Percentiles rank a stretch among this genome's conserved stretches.
Evolutionary conservation across 2,888 invertebrate genomes (phyloP).

Genomic region (Oeneis ivallda): DNA sequence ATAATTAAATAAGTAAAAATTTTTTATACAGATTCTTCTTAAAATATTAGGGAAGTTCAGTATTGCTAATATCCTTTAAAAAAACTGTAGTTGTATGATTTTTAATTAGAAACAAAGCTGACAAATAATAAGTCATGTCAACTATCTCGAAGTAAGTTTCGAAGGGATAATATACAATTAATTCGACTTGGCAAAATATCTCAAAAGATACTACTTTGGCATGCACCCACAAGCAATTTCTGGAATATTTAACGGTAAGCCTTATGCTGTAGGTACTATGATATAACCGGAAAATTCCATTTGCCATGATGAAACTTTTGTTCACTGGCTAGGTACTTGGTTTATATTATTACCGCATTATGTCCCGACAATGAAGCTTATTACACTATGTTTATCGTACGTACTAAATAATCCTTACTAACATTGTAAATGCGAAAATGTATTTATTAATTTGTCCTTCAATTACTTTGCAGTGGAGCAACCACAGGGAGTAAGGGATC

Average conservation of each 20-base stretch:
- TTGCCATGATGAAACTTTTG: conserved; percentile 6
- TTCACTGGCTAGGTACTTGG: background rate
- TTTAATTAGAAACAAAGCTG: background rate
- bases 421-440: no score
- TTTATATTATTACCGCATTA: conserved; percentile 1
- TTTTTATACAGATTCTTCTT: no score
- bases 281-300: conserved; percentile 12
- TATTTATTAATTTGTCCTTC: no score
- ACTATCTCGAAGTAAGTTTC: background rate
- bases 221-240: conserved; percentile 10
- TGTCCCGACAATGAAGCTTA: no score
- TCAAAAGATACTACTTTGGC: conserved; percentile 7
- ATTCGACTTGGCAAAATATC: background rate
- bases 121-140: no score
- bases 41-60: no score
- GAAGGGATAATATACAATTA: background rate
- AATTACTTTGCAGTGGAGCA: no score
- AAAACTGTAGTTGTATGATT: background rate
- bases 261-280: background rate
- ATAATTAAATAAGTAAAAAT: no score
- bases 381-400: background rate
- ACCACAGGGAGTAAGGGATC: no score
- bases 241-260: conserved; percentile 12
- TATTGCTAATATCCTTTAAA: no score
- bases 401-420: no score